Base-by-base conservation (phyloP, 2,888 invertebrate species). In the Parnassius apollo region DNA sequence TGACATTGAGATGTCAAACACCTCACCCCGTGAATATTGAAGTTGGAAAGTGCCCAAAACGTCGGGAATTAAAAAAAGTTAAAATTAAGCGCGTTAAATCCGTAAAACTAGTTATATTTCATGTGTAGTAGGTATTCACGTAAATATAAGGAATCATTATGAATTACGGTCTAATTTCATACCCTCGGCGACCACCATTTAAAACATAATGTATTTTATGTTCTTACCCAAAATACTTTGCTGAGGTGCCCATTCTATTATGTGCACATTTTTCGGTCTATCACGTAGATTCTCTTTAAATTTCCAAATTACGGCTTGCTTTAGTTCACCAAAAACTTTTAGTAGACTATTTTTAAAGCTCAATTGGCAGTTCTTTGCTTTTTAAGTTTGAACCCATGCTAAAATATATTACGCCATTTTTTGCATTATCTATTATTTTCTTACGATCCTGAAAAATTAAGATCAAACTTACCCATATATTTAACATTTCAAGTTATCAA, bases 221-320 rank as follows among this genome's bases (percentile, higher is more conserved):
- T 45, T 42, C 51, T 45, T 57, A 71, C 71, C 62, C 50, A 85
- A 68, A 50, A 86, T 77, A 57, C 80, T 80, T 18, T 72, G 75
- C 65, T 91, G 89, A 2, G 89, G 88, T 12, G 86, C 80, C 87
- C 91, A 92, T 10, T 82, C 69, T 7, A 82, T 60, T 0, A 91
- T 73, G 59, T 84, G 80, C 0, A 93, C 84, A 70, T 93, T 92
- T 8, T 75, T 71, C 1, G 89, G 88, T 4, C 72, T 12, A 22
- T 80, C 71, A 0, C 77, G 74, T 18, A 86, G 50, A 0, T 67
- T 66, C 46, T 83, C 83, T 63, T 89, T 90, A 66, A 86, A 86
- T 69, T 91, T 92, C 92, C 92, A 92, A 11, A 92, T 61, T 0
- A 92, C 86, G 0, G 81, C 83, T 65, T 92, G 86, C 56, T 88